Conservation (phyloP, 2,113 vertebrate species). For the Chamaetylas fuelleborni region DNA sequence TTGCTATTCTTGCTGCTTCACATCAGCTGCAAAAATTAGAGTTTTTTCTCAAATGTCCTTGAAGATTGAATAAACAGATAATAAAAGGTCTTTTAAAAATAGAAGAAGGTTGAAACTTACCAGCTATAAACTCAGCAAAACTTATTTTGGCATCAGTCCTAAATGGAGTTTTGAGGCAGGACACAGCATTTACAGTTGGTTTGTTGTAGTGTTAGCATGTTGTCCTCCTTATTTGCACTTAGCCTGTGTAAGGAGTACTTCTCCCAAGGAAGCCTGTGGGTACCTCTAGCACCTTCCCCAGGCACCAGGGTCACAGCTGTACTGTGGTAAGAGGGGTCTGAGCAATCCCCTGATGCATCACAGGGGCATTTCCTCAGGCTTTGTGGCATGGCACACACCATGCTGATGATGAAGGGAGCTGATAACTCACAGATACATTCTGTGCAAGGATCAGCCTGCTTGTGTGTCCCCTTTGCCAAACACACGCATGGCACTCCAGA, state of each 20-base stretch:
- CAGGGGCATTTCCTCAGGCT: background rate
- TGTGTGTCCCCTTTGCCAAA: background rate
- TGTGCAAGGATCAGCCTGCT: background rate
- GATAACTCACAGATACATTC: background rate
- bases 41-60: background rate
- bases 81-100: conserved; percentile 26
- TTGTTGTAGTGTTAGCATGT: background rate
- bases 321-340: background rate
- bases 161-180: background rate
- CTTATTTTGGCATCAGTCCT: background rate
- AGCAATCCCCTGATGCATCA: background rate
- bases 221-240: background rate
- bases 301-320: background rate
- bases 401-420: background rate
- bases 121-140: conserved; percentile 16
- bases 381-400: background rate
- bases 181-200: background rate
- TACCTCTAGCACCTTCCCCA: background rate
- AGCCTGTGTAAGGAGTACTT: background rate
- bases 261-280: background rate
- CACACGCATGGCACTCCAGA: background rate
- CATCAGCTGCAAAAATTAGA: background rate
- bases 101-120: background rate
- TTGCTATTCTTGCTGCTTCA: background rate
- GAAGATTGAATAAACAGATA: conserved; percentile 24